phyloP scores from a whole-genome alignment of 2,888 invertebrate genomes.

The Platycheirus rosarum region DNA sequence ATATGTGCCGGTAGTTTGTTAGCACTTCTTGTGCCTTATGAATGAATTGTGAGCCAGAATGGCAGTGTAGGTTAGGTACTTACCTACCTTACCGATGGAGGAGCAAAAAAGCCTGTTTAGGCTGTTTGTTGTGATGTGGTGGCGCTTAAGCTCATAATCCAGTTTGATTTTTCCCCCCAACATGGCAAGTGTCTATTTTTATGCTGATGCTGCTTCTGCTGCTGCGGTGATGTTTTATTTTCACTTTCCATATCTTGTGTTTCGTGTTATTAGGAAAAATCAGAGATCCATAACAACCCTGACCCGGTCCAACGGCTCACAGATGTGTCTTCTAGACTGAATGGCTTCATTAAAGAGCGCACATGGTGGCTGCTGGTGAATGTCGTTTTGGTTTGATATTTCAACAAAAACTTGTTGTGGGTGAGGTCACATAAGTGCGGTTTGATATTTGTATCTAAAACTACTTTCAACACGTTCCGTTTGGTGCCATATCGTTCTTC shows the following conservation, averaged over 20 bases:
- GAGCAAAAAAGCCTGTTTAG: conserved; percentile 52
- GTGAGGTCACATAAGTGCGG: conserved; percentile 71
- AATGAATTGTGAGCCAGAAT: conserved; percentile 73
- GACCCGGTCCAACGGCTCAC: conserved; percentile 62
- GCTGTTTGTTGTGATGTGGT: conserved; percentile 54
- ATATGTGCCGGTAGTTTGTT: conserved; percentile 60
- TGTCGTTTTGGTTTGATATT: conserved; percentile 62
- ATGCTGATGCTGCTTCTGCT: conserved; percentile 63
- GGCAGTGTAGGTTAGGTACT: conserved; percentile 51
- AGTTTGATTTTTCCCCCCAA: conserved; percentile 63
- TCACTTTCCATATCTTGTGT: conserved; percentile 26
- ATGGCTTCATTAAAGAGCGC: conserved; percentile 39
- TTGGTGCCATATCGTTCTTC: conserved; percentile 11
- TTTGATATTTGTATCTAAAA: conserved; percentile 36
- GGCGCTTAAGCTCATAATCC: conserved; percentile 73
- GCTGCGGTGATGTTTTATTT: conserved; percentile 22
- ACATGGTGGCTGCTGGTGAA: conserved; percentile 53
- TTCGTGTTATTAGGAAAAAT: conserved; percentile 67
- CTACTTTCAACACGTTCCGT: conserved; percentile 41
- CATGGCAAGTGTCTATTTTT: conserved; percentile 72
- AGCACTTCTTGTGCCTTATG: conserved; percentile 73
- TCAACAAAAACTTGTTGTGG: conserved; percentile 67
- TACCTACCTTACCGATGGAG: conserved; percentile 13
- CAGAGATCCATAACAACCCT: conserved; percentile 59
- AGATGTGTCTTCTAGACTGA: conserved; percentile 54